Evolutionary conservation across 2,888 invertebrate species (phyloP), one percentile per base, ranked within the genome.

Genomic region (Vanessa cardui): DNA sequence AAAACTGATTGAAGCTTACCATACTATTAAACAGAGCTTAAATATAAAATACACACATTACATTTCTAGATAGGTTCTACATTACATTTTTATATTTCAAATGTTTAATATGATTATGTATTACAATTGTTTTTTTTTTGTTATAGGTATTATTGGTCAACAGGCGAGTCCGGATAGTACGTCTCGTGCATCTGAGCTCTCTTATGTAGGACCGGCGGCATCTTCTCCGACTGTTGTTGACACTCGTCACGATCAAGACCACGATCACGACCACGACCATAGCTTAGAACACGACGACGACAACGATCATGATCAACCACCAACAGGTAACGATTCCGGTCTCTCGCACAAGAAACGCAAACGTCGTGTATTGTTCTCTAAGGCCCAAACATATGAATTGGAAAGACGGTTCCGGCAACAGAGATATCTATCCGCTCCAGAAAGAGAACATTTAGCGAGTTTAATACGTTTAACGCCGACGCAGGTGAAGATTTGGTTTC

Each of bases 401-500:
- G 99, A 99, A 84, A 93, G 98, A 82, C 94, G 99, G 72, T 99
- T 99, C 89, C 94, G 98, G 3, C 98, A 99, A 83, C 99, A 99
- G 86, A 94, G 98, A 74, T 99, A 99, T 88, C 94, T 99, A 18
- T 99, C 99, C 3, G 99, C 99, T 0, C 99, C 99, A 0, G 99
- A 99, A 87, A 92, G 99, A 46, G 99, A 99, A 83, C 99, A 99
- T 84, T 93, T 99, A 74, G 99, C 99, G 3, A 97, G 97, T 73
- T 94, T 98, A 79, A 99, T 99, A 74, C 94, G 98, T 66, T 93
- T 99, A 68, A 99, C 99, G 2, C 99, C 99, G 0, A 99, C 99
- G 3, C 99, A 99, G 93, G 97, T 97, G 62, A 99, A 99, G 91
- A 99, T 99, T 80, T 99, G 99, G 99, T 99, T 99, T 92, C 99